Evolutionary conservation across 2,888 invertebrate species (phyloP).

Genomic region (Andrena minutula): DNA sequence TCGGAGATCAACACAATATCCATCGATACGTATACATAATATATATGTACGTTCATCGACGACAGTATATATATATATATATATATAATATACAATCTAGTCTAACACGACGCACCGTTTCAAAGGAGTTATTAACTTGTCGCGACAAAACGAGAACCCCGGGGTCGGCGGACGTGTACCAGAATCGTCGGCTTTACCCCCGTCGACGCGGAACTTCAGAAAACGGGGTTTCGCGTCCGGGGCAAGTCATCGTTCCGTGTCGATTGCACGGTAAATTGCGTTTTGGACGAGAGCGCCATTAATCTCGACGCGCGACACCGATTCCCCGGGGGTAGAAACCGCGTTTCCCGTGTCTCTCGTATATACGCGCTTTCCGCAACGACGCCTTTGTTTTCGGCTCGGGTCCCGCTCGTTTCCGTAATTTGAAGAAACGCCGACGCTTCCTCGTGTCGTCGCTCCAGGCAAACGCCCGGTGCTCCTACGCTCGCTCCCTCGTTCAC

Average conservation of each 20-base stretch:
- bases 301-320: constrained; percentile 64
- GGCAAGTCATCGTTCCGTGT: constrained; percentile 68
- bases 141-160: constrained; percentile 18
- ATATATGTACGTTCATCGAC: no score
- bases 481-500: background rate
- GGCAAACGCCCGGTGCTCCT: background rate
- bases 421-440: constrained; percentile 46
- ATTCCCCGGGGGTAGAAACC: constrained; percentile 54
- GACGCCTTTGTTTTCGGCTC: constrained; percentile 56
- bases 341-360: constrained; percentile 51
- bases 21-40: no score
- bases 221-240: constrained; percentile 37
- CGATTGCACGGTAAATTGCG: constrained; percentile 72
- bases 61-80: no score
- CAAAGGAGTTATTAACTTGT: constrained; percentile 38
- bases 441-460: constrained; percentile 10
- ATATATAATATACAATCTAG: no score
- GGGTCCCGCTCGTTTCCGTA: constrained; percentile 42
- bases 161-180: constrained; percentile 11
- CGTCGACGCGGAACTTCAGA: constrained; percentile 26
- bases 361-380: constrained; percentile 49
- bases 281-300: constrained; percentile 69
- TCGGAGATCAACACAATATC: no score
- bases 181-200: constrained; percentile 37
- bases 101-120: background rate